Conservation (phyloP, 2,113 vertebrate genomes). For the Potamarius usumacintae region DNA sequence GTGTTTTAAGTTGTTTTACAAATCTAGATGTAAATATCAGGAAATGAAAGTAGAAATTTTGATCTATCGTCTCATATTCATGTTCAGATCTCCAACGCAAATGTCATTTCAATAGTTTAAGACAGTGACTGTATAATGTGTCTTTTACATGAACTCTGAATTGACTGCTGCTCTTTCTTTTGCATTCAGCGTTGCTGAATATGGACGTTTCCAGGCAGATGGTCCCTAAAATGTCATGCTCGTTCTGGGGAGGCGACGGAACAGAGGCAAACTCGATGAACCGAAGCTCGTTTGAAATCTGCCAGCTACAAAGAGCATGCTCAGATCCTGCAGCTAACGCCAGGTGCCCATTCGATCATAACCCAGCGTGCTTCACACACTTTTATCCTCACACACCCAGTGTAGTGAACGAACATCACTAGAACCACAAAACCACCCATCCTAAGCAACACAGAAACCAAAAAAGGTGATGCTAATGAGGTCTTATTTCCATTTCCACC, state of each 20-base stretch:
- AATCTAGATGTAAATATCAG: too few species aligned
- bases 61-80: too few species aligned
- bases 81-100: neutral
- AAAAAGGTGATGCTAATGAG: neutral
- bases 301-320: slow-evolving; percentile 67
- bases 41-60: too few species aligned
- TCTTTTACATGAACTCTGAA: neutral
- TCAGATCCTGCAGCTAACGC: slow-evolving; percentile 43
- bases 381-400: slow-evolving; percentile 45
- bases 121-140: neutral
- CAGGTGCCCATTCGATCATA: slow-evolving; percentile 36
- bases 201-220: slow-evolving; percentile 61
- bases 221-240: slow-evolving; percentile 71
- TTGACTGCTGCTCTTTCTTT: slow-evolving; percentile 13
- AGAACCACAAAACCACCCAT: neutral
- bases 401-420: neutral
- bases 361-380: slow-evolving; percentile 35
- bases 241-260: slow-evolving; percentile 57
- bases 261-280: slow-evolving; percentile 60
- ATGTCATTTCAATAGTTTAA: neutral
- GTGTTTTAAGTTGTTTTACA: too few species aligned
- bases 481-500: neutral
- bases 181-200: slow-evolving; percentile 1
- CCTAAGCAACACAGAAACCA: neutral
- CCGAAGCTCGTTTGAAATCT: slow-evolving; percentile 70